Evolutionary conservation across 2,888 invertebrate genomes (phyloP), one percentile per base, ranked within the genome.

Genomic region (Conistra vaccinii): DNA sequence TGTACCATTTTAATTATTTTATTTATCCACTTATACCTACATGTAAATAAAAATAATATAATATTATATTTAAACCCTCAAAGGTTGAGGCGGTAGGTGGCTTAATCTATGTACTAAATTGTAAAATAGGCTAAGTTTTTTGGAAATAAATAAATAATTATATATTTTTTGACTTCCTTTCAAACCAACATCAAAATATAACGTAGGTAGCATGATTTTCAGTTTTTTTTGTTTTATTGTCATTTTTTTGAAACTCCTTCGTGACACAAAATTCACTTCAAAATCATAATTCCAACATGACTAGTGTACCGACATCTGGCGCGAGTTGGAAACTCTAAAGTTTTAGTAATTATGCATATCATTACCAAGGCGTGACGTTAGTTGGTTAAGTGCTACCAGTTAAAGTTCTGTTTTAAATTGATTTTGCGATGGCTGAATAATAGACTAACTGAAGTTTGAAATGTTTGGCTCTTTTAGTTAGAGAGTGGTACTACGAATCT

Each of bases 281-380:
- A 71, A 73, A 77, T 62, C 42, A 45, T 55, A 83, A 66, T 14
- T 63, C 23, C n/a, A 67, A 76, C 45, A 66, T 9, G 42, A 78
- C 65, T 72, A 66, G 42, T 69, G 32, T 65, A 65, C 35, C 32
- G 26, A 53, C 83, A 85, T 76, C 78, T 85, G 86, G 65, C 48
- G n/a, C 55, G 5, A 78, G 76, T 83, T 62, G n/a, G 14, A 39
- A 80, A 80, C 68, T 87, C 62, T 20, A 42, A 77, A 81, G 65
- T 81, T 80, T 66, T 14, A 74, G 58, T 74, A 81, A 87, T 86
- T 83, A 78, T 66, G 84, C 88, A 85, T 87, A 86, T 79, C 73
- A 79, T 83, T 87, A 85, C 35, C 0, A 17, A 60, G 68, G 61
- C 76, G 35, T 78, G 69, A 51, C 66, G 62, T 69, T 67, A 78